Base-by-base conservation (phyloP, 2,797 vertebrate genomes). In the Eurystomus glaucurus region DNA sequence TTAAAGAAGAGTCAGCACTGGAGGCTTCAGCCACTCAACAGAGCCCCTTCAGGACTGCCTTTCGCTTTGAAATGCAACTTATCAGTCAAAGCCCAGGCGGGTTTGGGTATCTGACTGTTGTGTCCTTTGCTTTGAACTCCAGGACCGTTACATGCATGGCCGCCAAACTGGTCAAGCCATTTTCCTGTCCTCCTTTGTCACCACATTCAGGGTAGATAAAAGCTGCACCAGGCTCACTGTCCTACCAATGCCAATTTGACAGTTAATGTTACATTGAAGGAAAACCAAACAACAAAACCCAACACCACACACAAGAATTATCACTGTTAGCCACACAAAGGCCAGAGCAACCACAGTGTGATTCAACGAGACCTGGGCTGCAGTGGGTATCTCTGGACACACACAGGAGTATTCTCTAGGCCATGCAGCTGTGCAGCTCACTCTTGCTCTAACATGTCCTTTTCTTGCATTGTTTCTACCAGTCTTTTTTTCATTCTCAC, bases 1-100 rank as follows among this genome's bases (percentile, higher is more conserved):
- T 94, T 46, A 85, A 90, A 88, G 60, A 88, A 66, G 43, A 69
- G 39, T 82, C 76, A 41, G 58, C 35, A 66, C 5, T 54, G 58
- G 29, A 96, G 58, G 78, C 71, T 89, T 82, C 45, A 94, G 90
- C 33, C 52, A 74, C 48, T 50, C 51, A 2, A 41, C 81, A 87
- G 64, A 87, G 64, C 37, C 68, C 57, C 77, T 90, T 54, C 8
- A 77, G 90, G 81, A 95, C 18, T 93, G 94, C 85, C 74, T 92
- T 94, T 93, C 1, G 1, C 92, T 96, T 95, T 92, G 90, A 93
- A 96, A 92, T 13, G 43, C 2, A 9, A 85, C 66, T 96, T 97
- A 97, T 97, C 95, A 96, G 96, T 21, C 1, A 2, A 85, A 77
- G 45, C 23, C 85, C 96, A 96, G 95, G 90, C 6, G 1, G 62